Percentiles rank a stretch among this genome's conserved stretches.
Conservation (phyloP, 2,888 invertebrate species). For the Sipunculus nudus region DNA sequence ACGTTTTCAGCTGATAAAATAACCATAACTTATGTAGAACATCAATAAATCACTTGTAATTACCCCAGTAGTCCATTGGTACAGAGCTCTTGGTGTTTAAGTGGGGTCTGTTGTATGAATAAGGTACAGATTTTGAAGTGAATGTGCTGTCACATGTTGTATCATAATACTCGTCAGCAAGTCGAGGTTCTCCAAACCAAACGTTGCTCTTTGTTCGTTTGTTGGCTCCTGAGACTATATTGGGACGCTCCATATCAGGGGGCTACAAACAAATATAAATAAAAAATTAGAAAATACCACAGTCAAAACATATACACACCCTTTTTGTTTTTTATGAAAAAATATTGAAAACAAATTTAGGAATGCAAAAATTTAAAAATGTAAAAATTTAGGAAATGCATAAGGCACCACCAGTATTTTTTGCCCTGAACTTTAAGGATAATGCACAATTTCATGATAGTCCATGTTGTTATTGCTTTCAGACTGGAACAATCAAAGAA, state of each 20-base stretch:
- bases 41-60: no score
- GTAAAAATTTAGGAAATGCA: no score
- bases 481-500: no score
- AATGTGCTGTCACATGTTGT: slow-evolving; percentile 50
- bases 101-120: slow-evolving; percentile 45
- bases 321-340: neutral
- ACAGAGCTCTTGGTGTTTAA: slow-evolving; percentile 48
- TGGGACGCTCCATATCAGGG: slow-evolving; percentile 45
- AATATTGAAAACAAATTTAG: neutral
- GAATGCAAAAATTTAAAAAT: no score
- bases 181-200: slow-evolving; percentile 53
- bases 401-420: no score
- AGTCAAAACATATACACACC: no score
- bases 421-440: no score
- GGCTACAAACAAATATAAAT: slow-evolving; percentile 42
- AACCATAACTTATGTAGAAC: no score
- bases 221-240: slow-evolving; percentile 54
- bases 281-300: neutral
- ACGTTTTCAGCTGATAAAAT: no score
- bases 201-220: slow-evolving; percentile 56
- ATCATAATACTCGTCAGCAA: slow-evolving; percentile 47
- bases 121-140: slow-evolving; percentile 47
- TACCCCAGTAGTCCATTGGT: slow-evolving; percentile 56
- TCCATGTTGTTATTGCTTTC: no score
- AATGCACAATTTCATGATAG: no score